phyloP scores from a whole-genome alignment of 2,113 vertebrate genomes.

The Myiagra hebetior region DNA sequence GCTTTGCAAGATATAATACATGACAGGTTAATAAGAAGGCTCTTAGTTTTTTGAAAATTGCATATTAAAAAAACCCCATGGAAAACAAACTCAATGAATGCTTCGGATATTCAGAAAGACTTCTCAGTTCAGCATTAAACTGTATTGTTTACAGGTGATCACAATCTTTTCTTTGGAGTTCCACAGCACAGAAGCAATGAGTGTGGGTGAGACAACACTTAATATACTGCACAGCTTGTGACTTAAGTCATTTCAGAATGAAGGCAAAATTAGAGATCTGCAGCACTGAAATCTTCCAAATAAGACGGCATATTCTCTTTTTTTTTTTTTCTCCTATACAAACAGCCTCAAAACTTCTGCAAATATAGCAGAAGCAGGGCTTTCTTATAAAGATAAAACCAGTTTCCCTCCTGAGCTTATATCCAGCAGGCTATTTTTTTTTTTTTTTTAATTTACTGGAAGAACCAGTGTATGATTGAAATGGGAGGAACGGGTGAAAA shows the following conservation, averaged over 20 bases:
- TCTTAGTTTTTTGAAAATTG: conserved; percentile 32
- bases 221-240: neutral
- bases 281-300: conserved; percentile 34
- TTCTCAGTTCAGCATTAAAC: conserved; percentile 47
- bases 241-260: conserved; percentile 49
- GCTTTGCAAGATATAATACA: neutral
- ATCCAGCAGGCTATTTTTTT: neutral
- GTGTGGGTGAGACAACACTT: neutral
- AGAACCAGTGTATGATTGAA: conserved; percentile 6
- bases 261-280: conserved; percentile 59
- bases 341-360: conserved; percentile 1
- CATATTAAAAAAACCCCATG: fast-evolving
- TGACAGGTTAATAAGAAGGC: neutral
- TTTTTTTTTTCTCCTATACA: neutral
- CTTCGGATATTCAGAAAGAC: conserved; percentile 1
- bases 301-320: neutral
- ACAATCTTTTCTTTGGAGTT: conserved; percentile 14
- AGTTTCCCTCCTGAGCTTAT: neutral
- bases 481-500: neutral
- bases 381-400: conserved; percentile 19
- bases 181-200: neutral
- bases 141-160: conserved; percentile 30
- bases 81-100: neutral
- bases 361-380: neutral
- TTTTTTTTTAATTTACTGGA: neutral